These are phyloP conservation scores for Diabrotica undecimpunctata DNA, from an alignment of 1,140 invertebrate genomes.

Conservation along the genomic window DNA sequence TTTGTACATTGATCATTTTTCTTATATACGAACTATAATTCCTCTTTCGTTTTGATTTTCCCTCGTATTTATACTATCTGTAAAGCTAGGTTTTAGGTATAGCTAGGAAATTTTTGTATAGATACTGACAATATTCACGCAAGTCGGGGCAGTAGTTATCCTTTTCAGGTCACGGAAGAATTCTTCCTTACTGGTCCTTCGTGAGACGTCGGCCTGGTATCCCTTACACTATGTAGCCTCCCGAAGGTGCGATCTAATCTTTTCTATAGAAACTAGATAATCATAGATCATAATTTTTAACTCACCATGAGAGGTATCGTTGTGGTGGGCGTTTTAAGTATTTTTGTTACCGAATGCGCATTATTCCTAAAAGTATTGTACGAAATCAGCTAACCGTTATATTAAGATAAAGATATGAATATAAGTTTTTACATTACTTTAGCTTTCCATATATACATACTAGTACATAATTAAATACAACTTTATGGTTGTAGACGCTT, in stretches of 20 bases:
- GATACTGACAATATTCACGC: conserved; percentile 32
- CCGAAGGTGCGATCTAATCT: conserved; percentile 43
- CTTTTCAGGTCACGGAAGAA: conserved; percentile 44
- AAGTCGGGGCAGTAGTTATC: conserved; percentile 44
- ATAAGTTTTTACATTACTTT: too few species aligned
- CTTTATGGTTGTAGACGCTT: too few species aligned
- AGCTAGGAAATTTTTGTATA: conserved; percentile 28
- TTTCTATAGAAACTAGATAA: conserved; percentile 33
- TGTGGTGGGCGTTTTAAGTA: neutral
- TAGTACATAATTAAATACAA: too few species aligned
- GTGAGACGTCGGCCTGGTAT: conserved; percentile 42
- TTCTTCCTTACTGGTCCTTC: conserved; percentile 43
- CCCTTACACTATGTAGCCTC: conserved; percentile 41
- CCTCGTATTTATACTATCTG: neutral
- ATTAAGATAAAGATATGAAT: too few species aligned
- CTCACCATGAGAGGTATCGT: neutral
- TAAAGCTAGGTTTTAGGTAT: neutral
- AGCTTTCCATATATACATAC: too few species aligned
- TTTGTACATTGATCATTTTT: too few species aligned
- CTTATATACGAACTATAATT: too few species aligned
- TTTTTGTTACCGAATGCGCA: neutral
- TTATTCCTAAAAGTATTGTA: too few species aligned
- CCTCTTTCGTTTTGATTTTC: neutral
- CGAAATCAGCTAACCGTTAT: too few species aligned
- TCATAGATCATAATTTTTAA: neutral